Evolutionary conservation across 2,888 invertebrate genomes (phyloP), one percentile per base, ranked within the genome.

Genomic region (Blomia tropicalis): DNA sequence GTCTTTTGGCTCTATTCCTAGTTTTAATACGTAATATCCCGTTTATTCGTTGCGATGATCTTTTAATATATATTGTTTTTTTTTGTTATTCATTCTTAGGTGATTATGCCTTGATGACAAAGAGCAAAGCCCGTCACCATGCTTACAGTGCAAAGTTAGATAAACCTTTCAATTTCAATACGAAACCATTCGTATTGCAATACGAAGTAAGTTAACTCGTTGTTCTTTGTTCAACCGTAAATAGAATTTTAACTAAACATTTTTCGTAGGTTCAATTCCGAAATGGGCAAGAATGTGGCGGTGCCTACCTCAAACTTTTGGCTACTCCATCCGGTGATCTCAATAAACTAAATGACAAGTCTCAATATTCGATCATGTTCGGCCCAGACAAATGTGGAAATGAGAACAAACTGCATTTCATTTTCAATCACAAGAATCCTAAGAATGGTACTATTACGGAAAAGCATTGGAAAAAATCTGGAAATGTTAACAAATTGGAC

Each of bases 301-400:
- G 98, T 11, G 92, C 95, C 7, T 98, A 99, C 74, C 77, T 98
- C 58, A 98, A 98, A 76, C 79, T 99, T 53, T 77, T 98, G 22
- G 85, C 87, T 14, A 47, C 62, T 2, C 65, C 67, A 7, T 80
- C 81, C 71, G 78, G 93, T 71, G 75, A 69, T 61, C 71, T 78
- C 73, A 82, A 81, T 67, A 79, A 82, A 71, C 92, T 96, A 77
- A 81, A 87, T 74, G 96, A 98, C 77, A 92, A 91, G 76, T 92
- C 95, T 0, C 85, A 92, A 0, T 99, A 96, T 77, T 88, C 92
- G 1, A 90, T 99, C 71, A 98, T 99, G 98, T 99, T 98, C 77
- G 98, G 98, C 0, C 96, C 96, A 7, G 98, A 98, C 79, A 98
- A 95, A 76, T 98, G 98, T 76, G 96, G 96, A 66, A 87, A 86